Base-by-base conservation (phyloP, 1,140 invertebrate genomes). In the Carposina sasakii region DNA sequence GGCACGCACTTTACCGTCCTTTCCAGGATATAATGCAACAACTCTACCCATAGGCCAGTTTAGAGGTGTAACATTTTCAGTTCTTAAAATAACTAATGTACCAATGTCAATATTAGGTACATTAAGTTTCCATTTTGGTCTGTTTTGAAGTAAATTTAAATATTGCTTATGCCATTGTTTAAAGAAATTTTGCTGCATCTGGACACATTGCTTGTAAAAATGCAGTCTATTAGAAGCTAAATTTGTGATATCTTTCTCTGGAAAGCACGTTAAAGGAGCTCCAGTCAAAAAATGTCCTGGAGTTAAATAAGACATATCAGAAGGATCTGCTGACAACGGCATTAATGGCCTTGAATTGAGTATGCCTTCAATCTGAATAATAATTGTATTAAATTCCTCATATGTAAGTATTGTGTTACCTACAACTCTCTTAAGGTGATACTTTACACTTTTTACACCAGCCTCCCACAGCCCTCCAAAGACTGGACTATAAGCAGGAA, bases 391-490 rank as follows among this genome's bases (percentile, higher is more conserved):
- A 17, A 61, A 24, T 40, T 55, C 48, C 31, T 60, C 57, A 23
- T 48, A 57, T 23, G 53, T 51, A 3, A 63, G 41, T 24, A 48
- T 24, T 44, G 49, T 51, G 10, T 54, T 28, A 10, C 58, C 54
- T 22, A 61, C 40, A 3, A 57, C 52, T 8, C 33, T 41, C 26
- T 28, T 20, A 17, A 76, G 30, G n/a, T 63, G 52, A 39, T 48
- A 49, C 50, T 71, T 60, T n/a, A 67, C 59, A 10, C 44, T 33
- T 22, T 60, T 49, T 17, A 76, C 54, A 12, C 51, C 33, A 28
- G 54, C 33, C 45, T 76, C 71, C 71, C 69, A 76, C 6, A 60
- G 24, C 20, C 71, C n/a, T n/a, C n/a, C n/a, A n/a, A n/a, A 56
- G n/a, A n/a, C n/a, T n/a, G n/a, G n/a, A n/a, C n/a, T n/a, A n/a